Percentiles rank a stretch among this genome's conserved stretches.
Conservation (phyloP, 2,888 invertebrate genomes). For the Mimumesa dahlbomi region DNA sequence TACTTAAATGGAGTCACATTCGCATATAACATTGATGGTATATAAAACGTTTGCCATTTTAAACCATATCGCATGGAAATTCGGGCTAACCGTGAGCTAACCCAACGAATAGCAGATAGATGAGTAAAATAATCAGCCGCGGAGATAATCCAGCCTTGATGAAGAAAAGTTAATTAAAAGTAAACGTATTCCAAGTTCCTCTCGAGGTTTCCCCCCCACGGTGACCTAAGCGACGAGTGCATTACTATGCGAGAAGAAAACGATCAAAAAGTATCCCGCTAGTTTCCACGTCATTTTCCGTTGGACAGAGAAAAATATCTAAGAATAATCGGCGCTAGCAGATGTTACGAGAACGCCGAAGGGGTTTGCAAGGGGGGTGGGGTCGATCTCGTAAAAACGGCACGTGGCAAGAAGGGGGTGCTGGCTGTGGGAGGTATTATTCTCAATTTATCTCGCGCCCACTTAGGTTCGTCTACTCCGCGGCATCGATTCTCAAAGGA, state of each 20-base stretch:
- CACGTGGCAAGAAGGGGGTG: conserved; percentile 37
- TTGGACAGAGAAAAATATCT: conserved; percentile 46
- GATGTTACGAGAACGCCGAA: conserved; percentile 53
- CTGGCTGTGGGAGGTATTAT: conserved; percentile 52
- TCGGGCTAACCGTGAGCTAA: conserved; percentile 16
- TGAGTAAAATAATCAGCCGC: conserved; percentile 33
- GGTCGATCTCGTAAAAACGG: conserved; percentile 55
- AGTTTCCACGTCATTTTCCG: conserved; percentile 4
- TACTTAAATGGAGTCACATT: neutral
- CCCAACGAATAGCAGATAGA: conserved; percentile 4
- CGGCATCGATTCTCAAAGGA: conserved; percentile 58
- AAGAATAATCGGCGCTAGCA: conserved; percentile 61
- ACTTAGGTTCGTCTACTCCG: conserved; percentile 54
- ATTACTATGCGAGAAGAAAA: conserved; percentile 25
- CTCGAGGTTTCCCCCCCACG: neutral
- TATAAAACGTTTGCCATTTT: too few relatives aligned
- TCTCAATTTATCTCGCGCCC: conserved; percentile 63
- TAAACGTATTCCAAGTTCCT: conserved; percentile 31
- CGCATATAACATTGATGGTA: too few relatives aligned
- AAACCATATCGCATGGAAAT: too few relatives aligned
- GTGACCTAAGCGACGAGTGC: neutral
- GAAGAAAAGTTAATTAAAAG: conserved; percentile 46
- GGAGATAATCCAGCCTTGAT: conserved; percentile 19
- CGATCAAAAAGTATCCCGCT: conserved; percentile 9
- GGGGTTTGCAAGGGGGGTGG: conserved; percentile 3